Conservation (phyloP, 30 jellyfish, hydroid and myxozoan species). For the Aurelia sp. region DNA sequence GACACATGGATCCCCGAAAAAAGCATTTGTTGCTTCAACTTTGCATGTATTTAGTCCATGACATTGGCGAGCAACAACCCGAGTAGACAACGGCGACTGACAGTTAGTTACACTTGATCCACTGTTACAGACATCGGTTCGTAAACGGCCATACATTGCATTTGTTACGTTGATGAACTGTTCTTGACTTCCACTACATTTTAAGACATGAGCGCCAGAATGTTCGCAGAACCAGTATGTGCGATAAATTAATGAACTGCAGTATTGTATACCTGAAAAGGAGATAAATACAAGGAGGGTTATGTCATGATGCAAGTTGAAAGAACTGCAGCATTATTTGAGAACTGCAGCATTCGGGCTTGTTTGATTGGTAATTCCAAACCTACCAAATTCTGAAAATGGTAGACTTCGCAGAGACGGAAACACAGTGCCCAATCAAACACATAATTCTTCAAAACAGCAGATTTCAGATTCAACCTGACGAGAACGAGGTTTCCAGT, state of each 20-base stretch:
- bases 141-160: constrained; percentile 58
- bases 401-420: too few species aligned
- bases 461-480: too few species aligned
- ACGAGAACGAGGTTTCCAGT: too few species aligned
- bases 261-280: too few species aligned
- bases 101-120: constrained; percentile 26
- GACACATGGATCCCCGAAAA: constrained; percentile 61
- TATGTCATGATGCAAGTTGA: too few species aligned
- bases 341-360: too few species aligned
- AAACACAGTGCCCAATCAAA: too few species aligned
- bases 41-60: constrained; percentile 33
- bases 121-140: not conserved
- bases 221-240: constrained; percentile 12
- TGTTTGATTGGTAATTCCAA: too few species aligned
- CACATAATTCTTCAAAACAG: too few species aligned
- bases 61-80: constrained; percentile 23
- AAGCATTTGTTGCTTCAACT: constrained; percentile 27
- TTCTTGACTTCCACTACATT: not conserved
- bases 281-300: too few species aligned
- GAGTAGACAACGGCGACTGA: constrained; percentile 9
- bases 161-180: constrained; percentile 39
- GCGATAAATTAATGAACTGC: not conserved
- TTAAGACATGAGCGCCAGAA: not conserved
- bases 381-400: too few species aligned
- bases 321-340: too few species aligned